A percentile compares a stretch with the other conserved stretches of the same genome.
Evolutionary conservation across 2,113 vertebrate genomes (phyloP).

Genomic region (Poeciliopsis occidentalis): DNA sequence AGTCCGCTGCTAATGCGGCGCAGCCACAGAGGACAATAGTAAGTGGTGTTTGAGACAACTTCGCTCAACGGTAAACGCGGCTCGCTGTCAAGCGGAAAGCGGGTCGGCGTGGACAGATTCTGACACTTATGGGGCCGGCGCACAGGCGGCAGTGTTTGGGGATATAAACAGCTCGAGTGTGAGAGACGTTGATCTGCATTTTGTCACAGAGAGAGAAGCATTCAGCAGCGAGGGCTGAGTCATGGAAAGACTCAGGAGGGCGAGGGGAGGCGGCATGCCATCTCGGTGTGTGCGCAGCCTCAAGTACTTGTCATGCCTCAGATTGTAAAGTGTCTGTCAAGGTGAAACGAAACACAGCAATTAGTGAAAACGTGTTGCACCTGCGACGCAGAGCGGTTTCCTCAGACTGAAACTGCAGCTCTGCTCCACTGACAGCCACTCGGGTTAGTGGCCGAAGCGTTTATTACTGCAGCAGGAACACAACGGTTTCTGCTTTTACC

Average conservation of each 20-base stretch:
- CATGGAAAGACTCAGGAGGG: slow-evolving; percentile 64
- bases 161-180: slow-evolving; percentile 72
- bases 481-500: background rate
- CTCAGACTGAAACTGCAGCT: slow-evolving; percentile 8
- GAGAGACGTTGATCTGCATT: slow-evolving; percentile 70
- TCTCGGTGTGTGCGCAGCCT: slow-evolving; percentile 43
- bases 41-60: slow-evolving; percentile 63
- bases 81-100: slow-evolving; percentile 49
- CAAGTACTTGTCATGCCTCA: slow-evolving; percentile 60
- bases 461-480: background rate
- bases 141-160: slow-evolving; percentile 68
- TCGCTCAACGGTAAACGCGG: slow-evolving; percentile 53
- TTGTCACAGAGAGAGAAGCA: slow-evolving; percentile 67
- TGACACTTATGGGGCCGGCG: slow-evolving; percentile 69
- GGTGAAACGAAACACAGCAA: slow-evolving; percentile 58
- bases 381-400: slow-evolving; percentile 40
- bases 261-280: slow-evolving; percentile 48
- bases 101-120: slow-evolving; percentile 67
- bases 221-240: slow-evolving; percentile 71
- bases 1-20: slow-evolving; percentile 39
- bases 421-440: background rate
- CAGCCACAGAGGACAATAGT: slow-evolving; percentile 68
- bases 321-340: slow-evolving; percentile 72
- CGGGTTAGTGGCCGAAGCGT: background rate
- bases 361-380: slow-evolving; percentile 49